Evolutionary conservation across 1,140 invertebrate species (phyloP), one percentile per base, ranked within the genome.

Genomic region (Whitmania pigra): DNA sequence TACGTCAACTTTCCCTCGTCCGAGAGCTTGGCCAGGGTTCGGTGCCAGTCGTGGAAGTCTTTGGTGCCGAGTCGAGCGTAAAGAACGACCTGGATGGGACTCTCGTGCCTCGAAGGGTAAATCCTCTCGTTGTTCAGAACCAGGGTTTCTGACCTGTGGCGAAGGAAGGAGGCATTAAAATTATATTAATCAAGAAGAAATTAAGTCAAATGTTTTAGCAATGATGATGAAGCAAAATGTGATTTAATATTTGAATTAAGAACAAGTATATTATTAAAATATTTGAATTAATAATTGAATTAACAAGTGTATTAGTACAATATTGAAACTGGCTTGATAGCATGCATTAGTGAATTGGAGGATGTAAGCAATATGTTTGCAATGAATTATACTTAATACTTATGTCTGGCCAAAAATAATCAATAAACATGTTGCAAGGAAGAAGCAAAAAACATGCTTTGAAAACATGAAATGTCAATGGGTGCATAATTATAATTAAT

Each of bases 51-150:
- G 15, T 83, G 78, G 81, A 96, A 94, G 43, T 86, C 86, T 53
- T 82, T 75, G 40, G 88, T 88, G 11, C 91, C 92, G 72, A 96
- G 83, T 83, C 94, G 88, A 66, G 88, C 91, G 85, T 96, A 97
- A 4, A 97, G 82, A 67, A 90, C 84, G 31, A 91, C 88, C n/a
- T 86, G 86, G 49, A 87, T 86, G 53, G 86, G 43, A 22, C 73
- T 70, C 53, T 75, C 71, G 43, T 77, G 72, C 3, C 73, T 49
- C n/a, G 86, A 88, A 29, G 89, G 88, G 82, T 89, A 94, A 77
- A 89, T 86, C 80, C 93, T 93, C 83, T 97, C 93, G 73, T 93
- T 84, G 71, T 87, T 87, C 77, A 89, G 93, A 53, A 88, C 86
- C 75, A 88, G 85, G 43, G 82, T 73, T 40, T 73, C 73, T 11